phyloP scores from a whole-genome alignment of 2,888 invertebrate genomes.

The Leptinotarsa juncta region DNA sequence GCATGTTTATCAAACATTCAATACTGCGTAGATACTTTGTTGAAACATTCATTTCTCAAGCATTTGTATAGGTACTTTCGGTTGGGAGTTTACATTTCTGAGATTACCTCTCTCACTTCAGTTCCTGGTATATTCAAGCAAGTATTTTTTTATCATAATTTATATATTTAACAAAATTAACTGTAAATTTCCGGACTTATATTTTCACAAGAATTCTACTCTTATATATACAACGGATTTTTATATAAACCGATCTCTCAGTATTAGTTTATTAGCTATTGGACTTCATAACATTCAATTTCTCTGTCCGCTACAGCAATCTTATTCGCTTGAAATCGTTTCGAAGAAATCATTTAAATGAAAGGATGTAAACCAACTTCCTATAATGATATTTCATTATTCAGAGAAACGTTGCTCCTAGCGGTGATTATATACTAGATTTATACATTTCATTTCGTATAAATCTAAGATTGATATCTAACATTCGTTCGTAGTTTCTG shows the following conservation, averaged over 20 bases:
- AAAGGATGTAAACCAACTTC: conserved; percentile 13
- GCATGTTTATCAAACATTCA: too few species aligned
- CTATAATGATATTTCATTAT: conserved; percentile 4
- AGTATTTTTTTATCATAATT: not conserved
- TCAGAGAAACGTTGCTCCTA: not conserved
- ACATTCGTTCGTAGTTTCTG: not conserved
- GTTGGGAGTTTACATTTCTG: not conserved
- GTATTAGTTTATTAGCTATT: not conserved
- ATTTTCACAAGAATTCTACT: not conserved
- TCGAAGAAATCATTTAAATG: conserved; percentile 14
- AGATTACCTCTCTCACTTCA: not conserved
- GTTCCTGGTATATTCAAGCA: conserved; percentile 1
- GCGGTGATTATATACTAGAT: not conserved
- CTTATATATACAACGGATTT: not conserved
- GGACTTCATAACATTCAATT: not conserved
- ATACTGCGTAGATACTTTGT: too few species aligned
- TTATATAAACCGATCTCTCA: not conserved
- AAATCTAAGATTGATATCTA: not conserved
- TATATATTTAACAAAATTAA: not conserved
- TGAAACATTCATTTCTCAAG: too few species aligned
- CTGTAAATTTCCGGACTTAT: not conserved
- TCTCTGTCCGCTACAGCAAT: not conserved
- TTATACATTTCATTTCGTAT: conserved; percentile 1
- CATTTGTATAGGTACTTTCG: too few species aligned
- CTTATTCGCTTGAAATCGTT: conserved; percentile 16